Evolutionary conservation across 2,888 invertebrate genomes (phyloP).

Genomic region (Caenorhabditis becei): DNA sequence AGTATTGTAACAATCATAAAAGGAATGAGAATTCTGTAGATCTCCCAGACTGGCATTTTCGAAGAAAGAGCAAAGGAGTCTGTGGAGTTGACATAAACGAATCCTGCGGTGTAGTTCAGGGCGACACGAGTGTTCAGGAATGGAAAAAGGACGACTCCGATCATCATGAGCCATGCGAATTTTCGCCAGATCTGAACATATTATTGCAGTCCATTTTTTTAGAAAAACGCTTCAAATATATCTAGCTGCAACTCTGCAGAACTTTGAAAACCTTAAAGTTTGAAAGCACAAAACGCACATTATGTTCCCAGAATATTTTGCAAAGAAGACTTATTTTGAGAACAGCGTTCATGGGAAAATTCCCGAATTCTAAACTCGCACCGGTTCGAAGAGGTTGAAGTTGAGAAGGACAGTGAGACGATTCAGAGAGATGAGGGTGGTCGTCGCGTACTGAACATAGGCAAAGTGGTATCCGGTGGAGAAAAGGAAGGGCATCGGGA

Average conservation of each 20-base stretch:
- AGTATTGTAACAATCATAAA: slow-evolving; percentile 36
- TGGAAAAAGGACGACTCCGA: slow-evolving; percentile 14
- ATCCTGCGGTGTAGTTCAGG: slow-evolving; percentile 12
- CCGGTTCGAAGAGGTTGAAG: slow-evolving; percentile 30
- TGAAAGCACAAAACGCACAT: background rate
- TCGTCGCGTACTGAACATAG: slow-evolving; percentile 29
- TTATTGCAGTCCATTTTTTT: background rate
- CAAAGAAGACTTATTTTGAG: background rate
- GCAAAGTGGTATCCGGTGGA: slow-evolving; percentile 35
- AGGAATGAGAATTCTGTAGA: slow-evolving; percentile 19
- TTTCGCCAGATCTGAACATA: slow-evolving; percentile 29
- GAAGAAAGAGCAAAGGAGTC: slow-evolving; percentile 9
- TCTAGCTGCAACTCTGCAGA: no score
- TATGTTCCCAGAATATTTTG: background rate
- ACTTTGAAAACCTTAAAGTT: no score
- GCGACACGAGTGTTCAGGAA: slow-evolving; percentile 24
- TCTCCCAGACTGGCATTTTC: slow-evolving; percentile 20
- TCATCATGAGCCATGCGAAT: slow-evolving; percentile 22
- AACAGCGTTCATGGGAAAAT: background rate
- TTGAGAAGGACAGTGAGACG: slow-evolving; percentile 35
- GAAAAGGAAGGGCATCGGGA: slow-evolving; percentile 33
- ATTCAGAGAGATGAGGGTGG: slow-evolving; percentile 31
- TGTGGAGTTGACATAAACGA: slow-evolving; percentile 9
- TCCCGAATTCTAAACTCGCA: background rate
- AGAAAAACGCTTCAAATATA: no score